Evolutionary conservation across 2,797 vertebrate species (phyloP).

Genomic region (Amblyopsis hoosieri): DNA sequence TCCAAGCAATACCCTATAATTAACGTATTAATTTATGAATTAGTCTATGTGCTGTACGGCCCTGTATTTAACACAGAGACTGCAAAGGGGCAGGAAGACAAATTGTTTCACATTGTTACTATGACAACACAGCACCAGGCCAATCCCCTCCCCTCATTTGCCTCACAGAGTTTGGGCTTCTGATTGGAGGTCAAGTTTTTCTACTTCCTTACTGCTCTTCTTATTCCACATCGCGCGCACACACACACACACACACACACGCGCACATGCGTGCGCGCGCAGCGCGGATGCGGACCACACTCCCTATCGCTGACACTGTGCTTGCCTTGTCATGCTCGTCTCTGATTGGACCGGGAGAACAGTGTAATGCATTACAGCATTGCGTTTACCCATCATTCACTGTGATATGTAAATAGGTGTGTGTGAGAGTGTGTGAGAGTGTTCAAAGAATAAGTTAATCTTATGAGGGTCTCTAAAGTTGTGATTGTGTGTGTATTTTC

Average conservation of each 20-base stretch:
- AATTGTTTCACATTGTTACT: background rate
- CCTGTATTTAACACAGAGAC: conserved; percentile 70
- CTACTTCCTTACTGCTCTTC: conserved; percentile 59
- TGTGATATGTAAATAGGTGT: conserved; percentile 83
- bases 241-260: conserved; percentile 5
- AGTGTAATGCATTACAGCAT: conserved; percentile 51
- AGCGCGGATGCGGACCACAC: conserved; percentile 7
- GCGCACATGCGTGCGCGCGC: conserved; percentile 1
- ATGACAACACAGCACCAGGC: background rate
- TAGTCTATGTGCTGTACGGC: conserved; percentile 40
- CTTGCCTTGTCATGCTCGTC: conserved; percentile 57
- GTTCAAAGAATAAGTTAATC: background rate
- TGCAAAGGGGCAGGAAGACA: conserved; percentile 24
- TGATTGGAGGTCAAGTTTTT: conserved; percentile 57
- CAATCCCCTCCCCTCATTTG: background rate
- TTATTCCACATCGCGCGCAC: conserved; percentile 54
- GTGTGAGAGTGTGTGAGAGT: conserved; percentile 52
- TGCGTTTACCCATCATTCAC: conserved; percentile 75
- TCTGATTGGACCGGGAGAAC: conserved; percentile 56
- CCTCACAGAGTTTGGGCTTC: conserved; percentile 44
- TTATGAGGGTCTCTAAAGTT: background rate
- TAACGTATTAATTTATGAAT: conserved; percentile 43
- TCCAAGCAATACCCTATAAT: conserved; percentile 74
- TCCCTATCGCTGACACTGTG: conserved; percentile 52
- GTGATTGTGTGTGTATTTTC: background rate